A percentile compares a stretch with the other conserved stretches of the same genome.
Evolutionary conservation across 2,113 vertebrate genomes (phyloP).

Genomic region (Dasyprocta punctata): DNA sequence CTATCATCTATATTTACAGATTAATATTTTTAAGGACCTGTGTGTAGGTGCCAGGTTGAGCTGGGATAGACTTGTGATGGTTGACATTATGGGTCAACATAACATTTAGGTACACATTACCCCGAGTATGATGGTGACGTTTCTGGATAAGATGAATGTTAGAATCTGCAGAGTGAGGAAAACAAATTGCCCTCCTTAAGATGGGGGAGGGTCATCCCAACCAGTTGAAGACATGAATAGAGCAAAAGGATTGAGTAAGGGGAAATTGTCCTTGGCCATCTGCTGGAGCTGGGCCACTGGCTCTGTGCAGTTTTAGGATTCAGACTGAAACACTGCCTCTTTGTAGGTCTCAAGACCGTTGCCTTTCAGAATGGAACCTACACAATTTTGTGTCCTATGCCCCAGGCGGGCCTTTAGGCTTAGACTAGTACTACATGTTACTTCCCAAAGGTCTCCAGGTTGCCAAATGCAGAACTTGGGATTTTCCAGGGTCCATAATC

Average conservation of each 20-base stretch:
- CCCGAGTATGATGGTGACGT: background rate
- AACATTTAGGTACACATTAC: background rate
- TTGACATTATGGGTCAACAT: background rate
- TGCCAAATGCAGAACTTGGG: background rate
- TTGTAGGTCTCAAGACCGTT: background rate
- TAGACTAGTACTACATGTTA: background rate
- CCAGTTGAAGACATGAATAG: background rate
- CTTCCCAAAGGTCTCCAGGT: background rate
- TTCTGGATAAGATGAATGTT: background rate
- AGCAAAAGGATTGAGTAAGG: background rate
- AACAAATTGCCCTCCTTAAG: background rate
- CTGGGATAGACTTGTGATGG: background rate
- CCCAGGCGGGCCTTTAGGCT: background rate
- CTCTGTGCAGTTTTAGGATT: background rate
- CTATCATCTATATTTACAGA: background rate
- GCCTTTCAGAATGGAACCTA: background rate
- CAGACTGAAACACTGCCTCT: background rate
- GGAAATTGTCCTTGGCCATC: background rate
- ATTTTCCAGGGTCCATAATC: background rate
- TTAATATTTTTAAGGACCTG: background rate
- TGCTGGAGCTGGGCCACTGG: background rate
- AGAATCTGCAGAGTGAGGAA: background rate
- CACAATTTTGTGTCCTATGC: fast-evolving
- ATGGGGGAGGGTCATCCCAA: background rate
- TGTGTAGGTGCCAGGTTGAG: fast-evolving